Evolutionary conservation across 2,888 invertebrate genomes (phyloP).

Genomic region (Diarsia rubi): DNA sequence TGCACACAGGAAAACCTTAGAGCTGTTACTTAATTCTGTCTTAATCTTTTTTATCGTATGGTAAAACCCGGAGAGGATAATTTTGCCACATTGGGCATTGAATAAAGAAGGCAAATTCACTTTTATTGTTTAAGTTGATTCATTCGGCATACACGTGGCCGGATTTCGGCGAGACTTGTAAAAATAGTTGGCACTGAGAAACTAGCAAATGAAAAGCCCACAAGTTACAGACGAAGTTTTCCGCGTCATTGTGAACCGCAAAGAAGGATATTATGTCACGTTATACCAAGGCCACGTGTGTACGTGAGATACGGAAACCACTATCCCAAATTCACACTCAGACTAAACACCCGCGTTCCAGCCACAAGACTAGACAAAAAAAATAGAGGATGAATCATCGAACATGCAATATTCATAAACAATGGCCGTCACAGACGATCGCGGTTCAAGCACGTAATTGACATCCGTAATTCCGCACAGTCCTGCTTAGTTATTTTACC

Average conservation of each 20-base stretch:
- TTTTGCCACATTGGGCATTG: neutral
- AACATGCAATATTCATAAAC: conserved; percentile 46
- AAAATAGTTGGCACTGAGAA: neutral
- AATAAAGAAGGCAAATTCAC: neutral
- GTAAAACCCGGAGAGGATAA: neutral
- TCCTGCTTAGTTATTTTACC: neutral
- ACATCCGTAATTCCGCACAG: conserved; percentile 69
- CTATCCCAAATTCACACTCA: neutral
- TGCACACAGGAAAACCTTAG: conserved; percentile 4
- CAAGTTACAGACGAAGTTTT: neutral
- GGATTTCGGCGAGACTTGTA: neutral
- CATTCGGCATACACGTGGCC: neutral
- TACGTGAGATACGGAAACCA: neutral
- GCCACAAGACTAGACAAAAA: conserved; percentile 51
- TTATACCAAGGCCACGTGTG: neutral
- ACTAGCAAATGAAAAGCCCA: neutral
- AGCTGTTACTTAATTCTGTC: conserved; percentile 15
- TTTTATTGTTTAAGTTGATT: neutral
- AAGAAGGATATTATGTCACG: neutral
- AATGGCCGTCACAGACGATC: conserved; percentile 57
- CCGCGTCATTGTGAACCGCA: neutral
- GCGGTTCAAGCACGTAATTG: conserved; percentile 71
- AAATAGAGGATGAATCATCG: conserved; percentile 52
- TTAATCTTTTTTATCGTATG: conserved; percentile 7
- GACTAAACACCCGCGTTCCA: conserved; percentile 22